These are phyloP conservation scores for Papilio polytes DNA, from an alignment of 1,140 invertebrate species.

Conservation along the genomic window DNA sequence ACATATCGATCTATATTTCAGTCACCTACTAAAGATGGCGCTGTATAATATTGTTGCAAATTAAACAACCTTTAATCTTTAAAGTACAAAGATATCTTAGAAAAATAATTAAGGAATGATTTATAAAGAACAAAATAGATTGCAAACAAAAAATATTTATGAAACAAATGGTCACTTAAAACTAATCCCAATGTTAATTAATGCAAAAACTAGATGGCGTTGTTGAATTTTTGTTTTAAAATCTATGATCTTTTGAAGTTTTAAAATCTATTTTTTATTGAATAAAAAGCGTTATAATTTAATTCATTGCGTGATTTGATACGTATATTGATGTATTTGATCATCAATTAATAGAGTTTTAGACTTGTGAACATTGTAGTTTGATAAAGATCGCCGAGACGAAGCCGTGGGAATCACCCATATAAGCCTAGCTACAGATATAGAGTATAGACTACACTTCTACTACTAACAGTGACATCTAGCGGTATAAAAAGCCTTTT, in stretches of 20 bases:
- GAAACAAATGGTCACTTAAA: background rate
- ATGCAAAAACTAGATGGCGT: background rate
- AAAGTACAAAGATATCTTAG: background rate
- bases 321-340: background rate
- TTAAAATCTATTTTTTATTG: background rate
- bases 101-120: background rate
- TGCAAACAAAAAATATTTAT: background rate
- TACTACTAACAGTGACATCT: background rate
- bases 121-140: background rate
- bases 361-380: background rate
- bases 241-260: no score
- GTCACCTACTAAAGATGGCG: background rate
- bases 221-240: no score
- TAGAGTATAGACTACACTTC: no score
- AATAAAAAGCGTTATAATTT: background rate
- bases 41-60: background rate
- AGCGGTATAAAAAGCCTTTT: background rate
- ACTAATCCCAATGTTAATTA: background rate
- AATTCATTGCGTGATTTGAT: background rate
- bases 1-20: background rate
- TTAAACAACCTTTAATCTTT: background rate
- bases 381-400: constrained; percentile 1
- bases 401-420: background rate
- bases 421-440: background rate
- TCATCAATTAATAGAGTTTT: background rate